phyloP scores from a whole-genome alignment of 2,797 vertebrate genomes.

The Leptatherina wallacei region DNA sequence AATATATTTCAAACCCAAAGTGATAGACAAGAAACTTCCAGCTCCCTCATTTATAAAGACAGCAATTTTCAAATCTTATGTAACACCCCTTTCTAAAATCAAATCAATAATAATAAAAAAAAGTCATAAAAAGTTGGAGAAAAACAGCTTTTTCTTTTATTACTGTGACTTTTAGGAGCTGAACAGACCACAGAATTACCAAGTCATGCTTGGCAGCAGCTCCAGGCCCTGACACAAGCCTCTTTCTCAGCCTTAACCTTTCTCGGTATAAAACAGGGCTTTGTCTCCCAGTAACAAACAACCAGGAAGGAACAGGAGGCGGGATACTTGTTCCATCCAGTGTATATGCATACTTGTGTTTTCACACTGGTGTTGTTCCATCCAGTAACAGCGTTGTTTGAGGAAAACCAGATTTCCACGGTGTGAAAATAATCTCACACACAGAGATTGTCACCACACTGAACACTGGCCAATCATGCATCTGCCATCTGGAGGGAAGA shows the following conservation, averaged over 20 bases:
- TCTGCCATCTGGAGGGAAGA: slow-evolving; percentile 47
- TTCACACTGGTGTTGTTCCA: slow-evolving; percentile 41
- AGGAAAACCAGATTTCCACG: slow-evolving; percentile 67
- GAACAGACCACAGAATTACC: slow-evolving; percentile 56
- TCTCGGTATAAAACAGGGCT: slow-evolving; percentile 69
- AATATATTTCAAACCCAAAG: background rate
- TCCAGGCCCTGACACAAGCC: slow-evolving; percentile 69
- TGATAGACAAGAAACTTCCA: background rate
- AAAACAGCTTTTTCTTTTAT: slow-evolving; percentile 17
- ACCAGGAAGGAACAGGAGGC: slow-evolving; percentile 72
- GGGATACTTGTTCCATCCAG: slow-evolving; percentile 60
- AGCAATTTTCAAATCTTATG: background rate
- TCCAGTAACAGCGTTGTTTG: slow-evolving; percentile 68
- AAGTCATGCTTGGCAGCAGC: slow-evolving; percentile 68
- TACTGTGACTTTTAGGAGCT: slow-evolving; percentile 46
- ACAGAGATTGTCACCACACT: slow-evolving; percentile 41
- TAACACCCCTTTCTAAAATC: background rate
- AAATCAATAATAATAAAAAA: background rate
- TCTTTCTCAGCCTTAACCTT: slow-evolving; percentile 65
- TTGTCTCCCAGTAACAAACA: slow-evolving; percentile 74
- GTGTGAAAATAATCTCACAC: slow-evolving; percentile 46
- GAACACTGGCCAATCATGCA: slow-evolving; percentile 45
- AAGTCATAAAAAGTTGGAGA: background rate
- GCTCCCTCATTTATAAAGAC: background rate
- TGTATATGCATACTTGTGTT: slow-evolving; percentile 28